Evolutionary conservation across 2,888 invertebrate genomes (phyloP).

Genomic region (Lathronympha strigana): DNA sequence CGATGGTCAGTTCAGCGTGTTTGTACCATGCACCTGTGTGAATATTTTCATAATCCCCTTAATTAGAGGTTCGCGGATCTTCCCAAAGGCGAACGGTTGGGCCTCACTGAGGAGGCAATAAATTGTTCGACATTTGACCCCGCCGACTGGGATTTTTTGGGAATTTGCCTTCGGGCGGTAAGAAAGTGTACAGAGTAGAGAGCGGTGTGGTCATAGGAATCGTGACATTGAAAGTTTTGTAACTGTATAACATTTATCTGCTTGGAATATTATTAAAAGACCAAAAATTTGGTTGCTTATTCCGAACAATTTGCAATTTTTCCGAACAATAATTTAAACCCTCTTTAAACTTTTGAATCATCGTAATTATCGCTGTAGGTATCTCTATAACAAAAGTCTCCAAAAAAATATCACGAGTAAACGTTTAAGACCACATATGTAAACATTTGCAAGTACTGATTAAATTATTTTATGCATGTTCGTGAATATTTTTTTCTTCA

Average conservation of each 20-base stretch:
- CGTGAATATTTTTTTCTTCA: too few relatives aligned
- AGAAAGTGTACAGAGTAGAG: constrained; percentile 65
- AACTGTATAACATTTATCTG: neutral
- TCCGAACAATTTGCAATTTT: too few relatives aligned
- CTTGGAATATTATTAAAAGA: too few relatives aligned
- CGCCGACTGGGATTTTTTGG: constrained; percentile 69
- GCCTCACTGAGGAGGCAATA: constrained; percentile 80
- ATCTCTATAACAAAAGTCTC: too few relatives aligned
- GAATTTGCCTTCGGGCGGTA: constrained; percentile 76
- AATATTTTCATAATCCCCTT: constrained; percentile 83
- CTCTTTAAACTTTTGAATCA: too few relatives aligned
- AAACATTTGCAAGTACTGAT: too few relatives aligned
- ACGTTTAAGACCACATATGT: too few relatives aligned
- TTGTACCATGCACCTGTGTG: constrained; percentile 83
- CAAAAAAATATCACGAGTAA: too few relatives aligned
- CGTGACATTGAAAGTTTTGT: neutral
- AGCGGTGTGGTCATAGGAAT: neutral
- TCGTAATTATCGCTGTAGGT: too few relatives aligned
- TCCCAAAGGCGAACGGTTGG: constrained; percentile 80
- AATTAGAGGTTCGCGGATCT: constrained; percentile 83
- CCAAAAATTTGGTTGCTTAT: too few relatives aligned
- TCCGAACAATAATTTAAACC: too few relatives aligned
- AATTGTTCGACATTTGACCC: constrained; percentile 84
- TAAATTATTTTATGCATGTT: neutral
- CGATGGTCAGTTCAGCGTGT: too few relatives aligned